phyloP scores from a whole-genome alignment of 2,797 vertebrate species.

The Chiropotes sagulatus region DNA sequence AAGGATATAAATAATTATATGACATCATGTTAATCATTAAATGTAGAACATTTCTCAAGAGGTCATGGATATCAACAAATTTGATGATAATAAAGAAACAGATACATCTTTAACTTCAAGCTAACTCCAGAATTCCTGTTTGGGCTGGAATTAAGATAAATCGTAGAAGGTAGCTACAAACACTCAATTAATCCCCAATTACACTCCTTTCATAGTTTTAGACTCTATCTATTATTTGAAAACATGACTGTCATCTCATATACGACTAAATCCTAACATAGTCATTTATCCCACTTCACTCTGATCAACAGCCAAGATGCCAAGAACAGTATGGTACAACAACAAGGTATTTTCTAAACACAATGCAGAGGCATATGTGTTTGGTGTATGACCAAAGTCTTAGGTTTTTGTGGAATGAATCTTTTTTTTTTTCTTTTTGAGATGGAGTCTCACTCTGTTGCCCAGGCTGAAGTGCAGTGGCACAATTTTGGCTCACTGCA shows the following conservation, averaged over 20 bases:
- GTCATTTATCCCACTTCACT: background rate
- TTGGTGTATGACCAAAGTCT: background rate
- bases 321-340: background rate
- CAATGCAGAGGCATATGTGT: background rate
- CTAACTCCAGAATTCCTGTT: background rate
- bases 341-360: background rate
- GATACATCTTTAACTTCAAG: background rate
- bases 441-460: too few relatives aligned
- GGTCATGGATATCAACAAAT: background rate
- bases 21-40: background rate
- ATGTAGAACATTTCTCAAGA: background rate
- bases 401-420: background rate
- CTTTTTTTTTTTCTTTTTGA: background rate
- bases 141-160: background rate
- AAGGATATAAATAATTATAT: background rate
- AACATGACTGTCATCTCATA: background rate
- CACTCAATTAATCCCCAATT: background rate
- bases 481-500: too few relatives aligned
- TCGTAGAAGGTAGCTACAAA: background rate
- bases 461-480: too few relatives aligned
- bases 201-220: background rate
- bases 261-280: background rate
- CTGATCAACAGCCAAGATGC: background rate
- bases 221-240: background rate
- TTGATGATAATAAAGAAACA: background rate